Base-by-base conservation (phyloP, 2,888 invertebrate genomes). In the Iphiclides podalirius region DNA sequence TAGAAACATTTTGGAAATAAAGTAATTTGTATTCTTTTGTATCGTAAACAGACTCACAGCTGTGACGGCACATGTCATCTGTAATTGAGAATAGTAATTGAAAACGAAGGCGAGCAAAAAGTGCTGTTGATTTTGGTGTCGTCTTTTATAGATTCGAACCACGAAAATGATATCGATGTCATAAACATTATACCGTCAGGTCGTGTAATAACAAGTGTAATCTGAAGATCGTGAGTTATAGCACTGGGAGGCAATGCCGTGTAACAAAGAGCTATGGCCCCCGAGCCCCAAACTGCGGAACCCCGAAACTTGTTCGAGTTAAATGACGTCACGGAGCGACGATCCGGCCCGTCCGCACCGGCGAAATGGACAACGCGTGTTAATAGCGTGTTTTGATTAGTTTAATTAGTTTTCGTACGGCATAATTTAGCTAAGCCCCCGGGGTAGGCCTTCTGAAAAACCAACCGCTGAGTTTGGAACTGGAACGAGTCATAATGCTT, bases 361-460 rank as follows among this genome's bases (percentile, higher is more conserved):
- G 66, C 67, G 60, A 63, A 75, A 76, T 77, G 75, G 74, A 72
- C 72, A 72, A 70, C 64, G 69, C 71, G 63, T 75, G 77, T 75
- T 71, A 73, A 77, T 74, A 57, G 66, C 62, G 58, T 64, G 67
- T 68, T 71, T 72, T 72, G 75, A 73, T 67, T 67, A 64, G 55
- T 54, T 59, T 56, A 60, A 59, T 60, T 53, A 55, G 52, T 52
- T 52, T 52, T 52, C 39, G 48, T 38, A 34, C 16, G 15, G 23
- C 12, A 40, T 44, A 39, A 44, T 44, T 50, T 44, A 40, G 34
- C 33, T 28, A 28, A 35, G 20, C 44, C 35, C 44, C n/a, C 7
- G 39, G 20, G 50, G 37, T 12, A 15, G 15, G n/a, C 4, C 40
- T 34, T 16, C 34, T 16, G 33, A 16, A 40, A 40, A 40, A 39